Evolutionary conservation across 2,113 vertebrate genomes (phyloP).

Genomic region (Cichladusa arquata): DNA sequence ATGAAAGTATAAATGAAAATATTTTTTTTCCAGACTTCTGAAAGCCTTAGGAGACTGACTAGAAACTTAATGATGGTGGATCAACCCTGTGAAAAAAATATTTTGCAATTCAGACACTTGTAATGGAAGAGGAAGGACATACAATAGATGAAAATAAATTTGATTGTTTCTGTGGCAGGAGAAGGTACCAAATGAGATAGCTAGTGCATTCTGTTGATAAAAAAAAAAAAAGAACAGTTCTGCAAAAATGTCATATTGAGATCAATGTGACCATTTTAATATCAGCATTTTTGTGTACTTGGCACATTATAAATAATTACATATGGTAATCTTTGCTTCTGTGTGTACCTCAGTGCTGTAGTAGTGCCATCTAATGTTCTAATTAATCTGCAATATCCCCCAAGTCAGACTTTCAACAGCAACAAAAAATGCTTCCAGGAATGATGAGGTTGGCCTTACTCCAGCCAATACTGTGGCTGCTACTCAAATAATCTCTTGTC

Average conservation of each 20-base stretch:
- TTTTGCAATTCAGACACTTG: background rate
- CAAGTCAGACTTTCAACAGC: background rate
- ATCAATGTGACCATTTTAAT: background rate
- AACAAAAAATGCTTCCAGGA: background rate
- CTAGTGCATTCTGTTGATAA: background rate
- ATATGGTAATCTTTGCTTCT: background rate
- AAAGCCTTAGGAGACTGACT: background rate
- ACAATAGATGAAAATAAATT: background rate
- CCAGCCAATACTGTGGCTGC: slow-evolving; percentile 1
- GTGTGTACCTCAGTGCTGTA: background rate
- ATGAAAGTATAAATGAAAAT: background rate
- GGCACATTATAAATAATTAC: background rate
- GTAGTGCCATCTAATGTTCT: background rate
- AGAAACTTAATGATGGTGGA: background rate
- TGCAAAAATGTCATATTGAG: background rate
- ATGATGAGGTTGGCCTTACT: slow-evolving; percentile 15
- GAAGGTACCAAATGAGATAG: background rate
- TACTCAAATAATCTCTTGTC: background rate
- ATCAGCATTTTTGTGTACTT: background rate
- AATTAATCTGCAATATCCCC: background rate
- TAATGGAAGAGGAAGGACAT: background rate
- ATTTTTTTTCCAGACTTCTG: background rate
- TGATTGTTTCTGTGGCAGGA: background rate
- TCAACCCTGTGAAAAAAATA: background rate
- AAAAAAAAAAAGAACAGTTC: background rate